Base-by-base conservation (phyloP, 2,888 invertebrate genomes). In the Tricholauxania praeusta region DNA sequence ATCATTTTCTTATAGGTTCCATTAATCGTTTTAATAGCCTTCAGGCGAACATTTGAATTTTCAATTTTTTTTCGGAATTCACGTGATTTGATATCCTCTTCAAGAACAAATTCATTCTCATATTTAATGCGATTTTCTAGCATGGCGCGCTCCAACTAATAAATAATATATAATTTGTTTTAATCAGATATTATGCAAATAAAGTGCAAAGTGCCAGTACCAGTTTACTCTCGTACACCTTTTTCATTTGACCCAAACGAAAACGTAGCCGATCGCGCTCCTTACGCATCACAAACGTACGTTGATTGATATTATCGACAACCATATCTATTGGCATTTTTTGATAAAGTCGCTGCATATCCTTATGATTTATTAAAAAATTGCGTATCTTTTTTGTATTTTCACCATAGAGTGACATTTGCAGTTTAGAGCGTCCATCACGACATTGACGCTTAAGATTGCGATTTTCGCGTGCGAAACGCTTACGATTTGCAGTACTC, bases 401-500 rank as follows among this genome's bases (percentile, higher is more conserved):
- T 28, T 78, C 70, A 0, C 79, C 75, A 14, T 75, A 60, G 7
- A 75, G 52, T 0, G 80, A 75, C 53, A 60, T 71, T 55, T 79
- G 77, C 3, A 82, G 51, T 69, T 76, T 72, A 1, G 68, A 19
- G 0, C 80, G 76, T n/a, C 79, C 81, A 57, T 80, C 79, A 6
- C 74, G 76, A 19, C 80, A 79, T 62, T 81, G 77, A n/a, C 74
- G 75, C 49, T 75, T 77, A 19, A 83, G 55, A 3, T 7, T 68
- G 8, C 69, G 71, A 32, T 67, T 39, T 39, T 39, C 77, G 28
- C 71, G 70, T 19, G 79, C 57, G 28, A 78, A 82, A 7, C 77
- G 75, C 70, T 80, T 80, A 0, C 82, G 85, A 76, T 80, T 79
- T 1, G 82, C 83, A 62, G 80, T 80, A 1, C 79, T 79, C 57